Evolutionary conservation across 2,113 vertebrate species (phyloP).

Genomic region (Eulacestoma nigropectus): DNA sequence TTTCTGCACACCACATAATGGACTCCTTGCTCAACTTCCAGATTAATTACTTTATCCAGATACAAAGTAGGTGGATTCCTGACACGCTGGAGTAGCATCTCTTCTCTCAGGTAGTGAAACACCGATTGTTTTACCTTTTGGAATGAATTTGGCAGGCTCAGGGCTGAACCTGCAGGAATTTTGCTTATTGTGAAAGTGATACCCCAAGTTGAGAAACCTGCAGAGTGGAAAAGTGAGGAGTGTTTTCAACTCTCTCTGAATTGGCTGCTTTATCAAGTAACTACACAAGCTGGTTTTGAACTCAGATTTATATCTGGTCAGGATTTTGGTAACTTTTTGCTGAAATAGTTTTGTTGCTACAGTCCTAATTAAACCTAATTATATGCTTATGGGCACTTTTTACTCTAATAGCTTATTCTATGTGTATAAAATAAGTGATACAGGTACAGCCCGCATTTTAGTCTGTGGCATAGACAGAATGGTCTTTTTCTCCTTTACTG

Average conservation of each 20-base stretch:
- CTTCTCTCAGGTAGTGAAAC: not conserved
- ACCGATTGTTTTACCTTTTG: not conserved
- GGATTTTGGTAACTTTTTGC: not conserved
- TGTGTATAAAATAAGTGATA: fast-evolving
- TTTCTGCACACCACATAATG: not conserved
- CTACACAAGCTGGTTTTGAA: not conserved
- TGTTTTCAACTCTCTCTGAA: not conserved
- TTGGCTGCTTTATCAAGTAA: not conserved
- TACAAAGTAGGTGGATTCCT: not conserved
- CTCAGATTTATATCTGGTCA: not conserved
- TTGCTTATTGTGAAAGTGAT: not conserved
- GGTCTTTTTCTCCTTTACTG: not conserved
- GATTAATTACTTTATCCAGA: not conserved
- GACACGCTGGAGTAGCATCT: not conserved
- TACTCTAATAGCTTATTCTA: not conserved
- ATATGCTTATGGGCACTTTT: not conserved
- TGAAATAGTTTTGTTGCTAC: not conserved
- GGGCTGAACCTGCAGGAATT: not conserved
- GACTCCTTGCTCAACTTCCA: not conserved
- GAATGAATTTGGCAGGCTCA: not conserved
- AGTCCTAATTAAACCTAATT: not conserved
- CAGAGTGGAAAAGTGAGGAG: not conserved
- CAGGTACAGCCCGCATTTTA: not conserved
- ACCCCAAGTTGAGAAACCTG: not conserved
- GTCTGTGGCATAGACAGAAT: not conserved